Base-by-base conservation (phyloP, 2,888 invertebrate species). In the Eupithecia tripunctaria region DNA sequence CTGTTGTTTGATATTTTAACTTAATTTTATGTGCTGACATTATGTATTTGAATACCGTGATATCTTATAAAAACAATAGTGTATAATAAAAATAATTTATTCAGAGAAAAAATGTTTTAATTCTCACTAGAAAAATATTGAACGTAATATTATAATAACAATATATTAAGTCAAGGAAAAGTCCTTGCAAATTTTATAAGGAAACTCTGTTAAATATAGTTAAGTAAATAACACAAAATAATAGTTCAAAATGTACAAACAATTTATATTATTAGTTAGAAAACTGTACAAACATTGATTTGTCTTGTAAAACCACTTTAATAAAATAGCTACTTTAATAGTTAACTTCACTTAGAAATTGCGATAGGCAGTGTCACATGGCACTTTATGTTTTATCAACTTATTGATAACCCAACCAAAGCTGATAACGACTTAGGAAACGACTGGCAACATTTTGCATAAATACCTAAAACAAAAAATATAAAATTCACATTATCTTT, bases 351-450 rank as follows among this genome's bases (percentile, higher is more conserved):
- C 82, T 83, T 84, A 85, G 82, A 86, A 89, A 90, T 84, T 83
- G 87, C 85, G 92, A 92, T 91, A 93, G 87, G 88, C 88, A 88
- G 91, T 92, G 92, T 91, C 93, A 91, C 92, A 91, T 91, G 92
- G 90, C 92, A 92, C 91, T 89, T 90, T 75, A 51, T 51, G 88
- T 77, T 84, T 89, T 93, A 93, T 93, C 93, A 89, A 83, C 84
- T n/a, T 85, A 82, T 82, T 82, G 94, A 94, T 94, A 94, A 93
- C 91, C 92, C 91, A 88, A 89, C 88, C 89, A 89, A 85, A 91
- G 89, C 89, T 88, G 93, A 93, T 93, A 93, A 91, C 88, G 87
- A 89, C 83, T 83, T 84, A 90, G 87, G 89, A 91, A 91, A 78
- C 72, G 88, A 88, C 85, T 88, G 88, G 88, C 88, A 88, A 88